phyloP scores from a whole-genome alignment of 2,797 vertebrate genomes.

The Leptatherina wallacei region DNA sequence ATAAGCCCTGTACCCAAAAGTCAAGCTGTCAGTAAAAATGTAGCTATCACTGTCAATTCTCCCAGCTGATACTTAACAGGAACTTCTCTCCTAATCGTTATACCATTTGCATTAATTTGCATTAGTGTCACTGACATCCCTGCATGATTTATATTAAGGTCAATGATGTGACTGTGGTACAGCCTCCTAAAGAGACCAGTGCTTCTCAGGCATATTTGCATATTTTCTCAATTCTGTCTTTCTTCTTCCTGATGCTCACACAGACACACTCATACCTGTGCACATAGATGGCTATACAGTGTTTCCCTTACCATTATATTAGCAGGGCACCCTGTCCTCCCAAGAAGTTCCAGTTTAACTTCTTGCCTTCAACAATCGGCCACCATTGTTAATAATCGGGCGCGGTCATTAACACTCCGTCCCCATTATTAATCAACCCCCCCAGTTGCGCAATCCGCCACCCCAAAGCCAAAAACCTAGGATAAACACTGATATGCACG shows the following conservation, averaged over 20 bases:
- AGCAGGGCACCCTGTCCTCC: too few species aligned
- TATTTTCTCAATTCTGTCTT: constrained; percentile 39
- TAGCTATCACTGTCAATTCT: constrained; percentile 20
- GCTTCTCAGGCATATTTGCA: constrained; percentile 32
- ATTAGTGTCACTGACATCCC: constrained; percentile 42
- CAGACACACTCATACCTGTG: background rate
- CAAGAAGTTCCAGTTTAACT: too few species aligned
- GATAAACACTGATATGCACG: background rate
- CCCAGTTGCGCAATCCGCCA: too few species aligned
- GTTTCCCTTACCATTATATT: too few species aligned
- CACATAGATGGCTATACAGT: background rate
- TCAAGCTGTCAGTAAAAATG: constrained; percentile 12
- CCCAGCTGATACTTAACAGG: constrained; percentile 16
- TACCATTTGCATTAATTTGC: constrained; percentile 61
- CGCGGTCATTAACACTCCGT: too few species aligned
- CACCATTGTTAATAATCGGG: too few species aligned
- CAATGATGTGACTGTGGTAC: constrained; percentile 35
- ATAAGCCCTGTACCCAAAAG: background rate
- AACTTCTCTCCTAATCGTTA: constrained; percentile 29
- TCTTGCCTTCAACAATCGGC: too few species aligned
- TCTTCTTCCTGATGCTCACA: constrained; percentile 12
- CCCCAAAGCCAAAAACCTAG: too few species aligned
- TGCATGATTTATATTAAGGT: constrained; percentile 64
- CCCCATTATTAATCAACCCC: too few species aligned
- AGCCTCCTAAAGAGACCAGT: constrained; percentile 25